These are phyloP conservation scores for Sitta europaea DNA, from an alignment of 2,113 vertebrate species.

Conservation along the genomic window DNA sequence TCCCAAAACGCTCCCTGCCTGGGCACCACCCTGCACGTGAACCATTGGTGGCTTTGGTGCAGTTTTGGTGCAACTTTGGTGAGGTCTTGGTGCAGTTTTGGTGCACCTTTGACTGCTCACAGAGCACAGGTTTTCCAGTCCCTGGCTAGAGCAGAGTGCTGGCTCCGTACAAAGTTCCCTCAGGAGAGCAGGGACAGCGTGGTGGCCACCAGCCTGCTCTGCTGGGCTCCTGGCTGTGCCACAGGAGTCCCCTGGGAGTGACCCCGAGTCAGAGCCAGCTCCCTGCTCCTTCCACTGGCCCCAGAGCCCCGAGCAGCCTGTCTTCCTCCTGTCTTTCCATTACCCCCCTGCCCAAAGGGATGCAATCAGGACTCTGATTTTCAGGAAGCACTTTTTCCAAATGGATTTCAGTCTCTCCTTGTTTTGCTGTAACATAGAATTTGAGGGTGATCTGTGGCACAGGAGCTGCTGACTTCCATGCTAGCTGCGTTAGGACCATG, in stretches of 20 bases:
- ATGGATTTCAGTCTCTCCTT: rapidly evolving
- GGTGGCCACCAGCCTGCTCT: rapidly evolving
- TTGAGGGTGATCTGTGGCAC: background rate
- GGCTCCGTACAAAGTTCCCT: background rate
- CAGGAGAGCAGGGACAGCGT: rapidly evolving
- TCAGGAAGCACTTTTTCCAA: background rate
- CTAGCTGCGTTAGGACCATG: background rate
- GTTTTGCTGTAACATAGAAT: background rate
- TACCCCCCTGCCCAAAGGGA: rapidly evolving
- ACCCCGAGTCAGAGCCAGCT: background rate
- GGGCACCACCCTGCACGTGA: rapidly evolving
- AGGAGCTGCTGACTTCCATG: rapidly evolving
- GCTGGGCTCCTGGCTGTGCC: background rate
- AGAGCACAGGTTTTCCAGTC: background rate
- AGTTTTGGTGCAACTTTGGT: background rate
- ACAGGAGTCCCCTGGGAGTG: background rate
- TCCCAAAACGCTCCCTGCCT: rapidly evolving
- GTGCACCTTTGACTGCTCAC: background rate
- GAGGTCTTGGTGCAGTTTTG: background rate
- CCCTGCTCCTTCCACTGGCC: background rate
- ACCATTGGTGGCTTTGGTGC: background rate
- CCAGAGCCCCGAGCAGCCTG: rapidly evolving
- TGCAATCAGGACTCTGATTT: background rate
- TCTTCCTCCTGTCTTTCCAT: rapidly evolving
- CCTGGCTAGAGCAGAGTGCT: background rate